Percentiles rank a stretch among this genome's conserved stretches.
Conservation (phyloP, 2,888 invertebrate genomes). For the Merodon equestris region DNA sequence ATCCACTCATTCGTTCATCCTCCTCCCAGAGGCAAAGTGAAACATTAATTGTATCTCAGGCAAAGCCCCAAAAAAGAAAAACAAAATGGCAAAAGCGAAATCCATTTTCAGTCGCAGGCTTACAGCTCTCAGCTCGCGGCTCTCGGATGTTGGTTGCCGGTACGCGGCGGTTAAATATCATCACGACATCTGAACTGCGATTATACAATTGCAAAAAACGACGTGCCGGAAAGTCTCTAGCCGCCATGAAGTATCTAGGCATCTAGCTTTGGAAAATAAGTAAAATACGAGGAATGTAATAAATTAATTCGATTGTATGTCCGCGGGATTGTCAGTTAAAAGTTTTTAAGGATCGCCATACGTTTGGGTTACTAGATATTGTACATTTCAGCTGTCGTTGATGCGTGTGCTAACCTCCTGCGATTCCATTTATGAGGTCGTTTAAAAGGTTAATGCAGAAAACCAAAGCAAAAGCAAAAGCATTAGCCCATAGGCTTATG, state of each 20-base stretch:
- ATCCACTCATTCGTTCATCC: not conserved
- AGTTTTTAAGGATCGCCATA: not conserved
- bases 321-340: not conserved
- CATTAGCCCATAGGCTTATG: not conserved
- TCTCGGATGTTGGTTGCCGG: too few relatives aligned
- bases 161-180: slow-evolving; percentile 54
- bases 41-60: slow-evolving; percentile 37
- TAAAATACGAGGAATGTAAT: slow-evolving; percentile 49
- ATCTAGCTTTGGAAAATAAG: slow-evolving; percentile 31
- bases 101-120: slow-evolving; percentile 5
- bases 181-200: slow-evolving; percentile 60
- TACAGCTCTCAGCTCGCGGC: too few relatives aligned
- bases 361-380: not conserved
- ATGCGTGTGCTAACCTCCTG: slow-evolving; percentile 31
- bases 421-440: slow-evolving; percentile 52
- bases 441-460: slow-evolving; percentile 54
- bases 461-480: not conserved
- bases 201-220: slow-evolving; percentile 55
- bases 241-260: slow-evolving; percentile 33
- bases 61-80: slow-evolving; percentile 3
- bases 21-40: slow-evolving; percentile 34
- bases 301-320: slow-evolving; percentile 53
- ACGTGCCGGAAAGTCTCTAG: slow-evolving; percentile 48
- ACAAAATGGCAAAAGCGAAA: not conserved
- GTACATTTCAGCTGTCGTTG: too few relatives aligned